Evolutionary conservation across 2,888 invertebrate genomes (phyloP), one percentile per base, ranked within the genome.

Genomic region (Chorisops tibialis): DNA sequence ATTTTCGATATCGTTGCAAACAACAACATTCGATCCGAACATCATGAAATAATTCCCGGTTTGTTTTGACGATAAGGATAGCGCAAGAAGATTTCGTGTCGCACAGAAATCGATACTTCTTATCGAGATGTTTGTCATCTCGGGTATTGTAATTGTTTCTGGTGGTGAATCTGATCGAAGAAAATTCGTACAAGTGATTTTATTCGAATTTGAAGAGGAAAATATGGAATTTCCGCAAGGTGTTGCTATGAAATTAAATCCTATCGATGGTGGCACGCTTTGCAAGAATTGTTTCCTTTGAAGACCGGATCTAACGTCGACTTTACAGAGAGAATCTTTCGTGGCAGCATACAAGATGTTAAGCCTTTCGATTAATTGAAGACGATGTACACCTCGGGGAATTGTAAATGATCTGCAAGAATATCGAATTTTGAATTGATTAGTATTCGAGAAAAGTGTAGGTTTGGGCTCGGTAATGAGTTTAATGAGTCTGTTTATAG

Each of bases 121-220:
- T 30, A 30, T 7, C 7, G 9, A 30, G 30, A 5, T 7, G 9
- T 30, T 30, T 2, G 7, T 30, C 9, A 9, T 2, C 30, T 30
- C 9, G 9, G 7, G 9, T 7, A 56, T 45, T 56, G 2, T 45
- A 43, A 56, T 45, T 11, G 43, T 56, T 43, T 56, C 56, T 3
- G 30, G 16, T 18, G 11, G 41, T 5, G 43, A 43, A 45, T 56
- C 45, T 16, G 56, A 56, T 43, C 24, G 43, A 18, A 56, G 30
- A n/a, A n/a, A n/a, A 24, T 56, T 56, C n/a, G 30, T 18, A 56
- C 43, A 56, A 43, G 56, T 56, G 16, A 56, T 43, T 43, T 35
- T 30, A 56, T 56, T 56, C 18, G 18, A 16, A 16, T 43, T 45
- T 9, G 56, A 45, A 5, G 56, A 43, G 35, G 43, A 45, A 5